Percentiles rank a stretch among this genome's conserved stretches.
phyloP scores from a whole-genome alignment of 2,113 vertebrate genomes.

The Gasterosteus aculeatus region DNA sequence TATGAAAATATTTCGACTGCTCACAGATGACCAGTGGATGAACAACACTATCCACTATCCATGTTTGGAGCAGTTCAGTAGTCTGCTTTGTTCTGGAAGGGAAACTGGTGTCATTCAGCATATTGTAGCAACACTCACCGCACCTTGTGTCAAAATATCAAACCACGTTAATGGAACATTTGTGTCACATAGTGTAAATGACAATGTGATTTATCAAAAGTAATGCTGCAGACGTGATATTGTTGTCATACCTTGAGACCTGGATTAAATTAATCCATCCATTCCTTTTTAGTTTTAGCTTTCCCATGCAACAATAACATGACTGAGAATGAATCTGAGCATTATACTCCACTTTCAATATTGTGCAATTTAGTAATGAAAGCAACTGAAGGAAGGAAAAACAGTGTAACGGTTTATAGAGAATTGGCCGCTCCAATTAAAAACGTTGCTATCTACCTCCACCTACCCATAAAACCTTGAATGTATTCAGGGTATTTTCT shows the following conservation, averaged over 20 bases:
- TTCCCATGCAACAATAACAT: background rate
- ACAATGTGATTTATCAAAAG: background rate
- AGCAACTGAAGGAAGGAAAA: background rate
- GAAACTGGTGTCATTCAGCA: background rate
- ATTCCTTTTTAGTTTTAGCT: background rate
- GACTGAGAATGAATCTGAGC: background rate
- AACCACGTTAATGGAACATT: background rate
- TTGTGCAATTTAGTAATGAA: background rate
- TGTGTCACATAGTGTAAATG: background rate
- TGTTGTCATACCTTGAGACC: background rate
- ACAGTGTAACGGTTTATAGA: background rate
- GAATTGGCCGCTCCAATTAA: background rate
- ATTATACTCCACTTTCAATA: background rate
- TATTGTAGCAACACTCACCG: background rate
- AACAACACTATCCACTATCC: background rate
- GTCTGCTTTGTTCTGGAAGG: conserved; percentile 2
- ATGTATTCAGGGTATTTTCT: background rate
- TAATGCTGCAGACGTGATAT: background rate
- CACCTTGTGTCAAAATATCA: background rate
- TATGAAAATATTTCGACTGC: background rate
- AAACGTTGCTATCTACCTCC: conserved; percentile 28
- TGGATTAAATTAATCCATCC: background rate
- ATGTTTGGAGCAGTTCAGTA: background rate
- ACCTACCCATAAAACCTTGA: background rate
- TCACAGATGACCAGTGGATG: background rate